These are phyloP conservation scores for Dipus sagitta DNA, from an alignment of 2,797 vertebrate species.

Conservation along the genomic window DNA sequence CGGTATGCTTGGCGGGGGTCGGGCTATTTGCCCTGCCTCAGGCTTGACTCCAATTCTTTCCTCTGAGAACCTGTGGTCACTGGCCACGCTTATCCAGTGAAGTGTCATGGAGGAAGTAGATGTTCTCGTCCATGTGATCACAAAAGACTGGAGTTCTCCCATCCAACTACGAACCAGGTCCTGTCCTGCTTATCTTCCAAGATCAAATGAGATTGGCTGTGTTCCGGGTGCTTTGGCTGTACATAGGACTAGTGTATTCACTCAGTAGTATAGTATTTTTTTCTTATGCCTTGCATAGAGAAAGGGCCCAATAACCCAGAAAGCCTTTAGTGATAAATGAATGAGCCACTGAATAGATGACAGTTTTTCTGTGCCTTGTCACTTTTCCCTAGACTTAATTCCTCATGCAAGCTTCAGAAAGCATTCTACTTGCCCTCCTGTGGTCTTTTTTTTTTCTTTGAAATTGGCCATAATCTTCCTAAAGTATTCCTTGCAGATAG, in stretches of 20 bases:
- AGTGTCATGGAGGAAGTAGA: background rate
- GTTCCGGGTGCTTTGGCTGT: no score
- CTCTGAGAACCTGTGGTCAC: background rate
- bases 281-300: background rate
- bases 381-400: slow-evolving; percentile 32
- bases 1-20: background rate
- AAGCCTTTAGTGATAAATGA: background rate
- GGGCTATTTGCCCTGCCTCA: background rate
- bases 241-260: background rate
- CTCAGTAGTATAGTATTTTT: background rate
- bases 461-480: background rate
- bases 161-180: no score
- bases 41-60: background rate
- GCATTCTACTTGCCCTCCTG: no score
- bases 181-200: no score
- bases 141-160: background rate
- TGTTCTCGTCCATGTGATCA: background rate
- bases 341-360: background rate
- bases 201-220: no score
- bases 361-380: background rate
- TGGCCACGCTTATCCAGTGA: background rate
- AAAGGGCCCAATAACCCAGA: background rate
- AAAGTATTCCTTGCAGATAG: slow-evolving; percentile 20
- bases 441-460: background rate
- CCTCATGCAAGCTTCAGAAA: background rate